phyloP scores from a whole-genome alignment of 2,797 vertebrate species.

The Myripristis murdjan region DNA sequence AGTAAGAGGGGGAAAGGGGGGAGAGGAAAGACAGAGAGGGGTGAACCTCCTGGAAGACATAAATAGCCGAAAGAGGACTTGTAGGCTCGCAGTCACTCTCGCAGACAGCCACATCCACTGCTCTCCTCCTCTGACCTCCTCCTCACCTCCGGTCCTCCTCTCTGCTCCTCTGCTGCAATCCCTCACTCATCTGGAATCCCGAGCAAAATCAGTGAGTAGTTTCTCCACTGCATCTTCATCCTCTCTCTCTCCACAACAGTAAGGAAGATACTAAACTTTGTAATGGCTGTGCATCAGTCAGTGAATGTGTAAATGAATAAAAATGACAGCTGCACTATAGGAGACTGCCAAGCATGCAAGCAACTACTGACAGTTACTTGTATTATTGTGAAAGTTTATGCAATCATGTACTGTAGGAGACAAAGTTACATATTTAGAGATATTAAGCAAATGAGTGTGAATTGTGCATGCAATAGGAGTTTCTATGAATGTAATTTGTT shows the following conservation, averaged over 20 bases:
- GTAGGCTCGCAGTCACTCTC: conserved; percentile 86
- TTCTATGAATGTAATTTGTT: neutral
- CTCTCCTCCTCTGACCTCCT: conserved; percentile 77
- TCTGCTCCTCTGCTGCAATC: conserved; percentile 73
- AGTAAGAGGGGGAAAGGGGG: conserved; percentile 48
- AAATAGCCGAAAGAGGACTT: conserved; percentile 89
- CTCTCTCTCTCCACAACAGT: conserved; percentile 5
- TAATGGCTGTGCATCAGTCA: neutral
- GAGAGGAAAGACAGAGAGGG: conserved; percentile 68
- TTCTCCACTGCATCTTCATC: conserved; percentile 35
- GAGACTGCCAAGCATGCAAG: conserved; percentile 10
- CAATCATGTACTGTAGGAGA: neutral
- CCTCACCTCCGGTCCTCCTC: conserved; percentile 72
- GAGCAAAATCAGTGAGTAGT: conserved; percentile 86
- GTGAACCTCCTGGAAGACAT: conserved; percentile 86
- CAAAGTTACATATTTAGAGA: neutral
- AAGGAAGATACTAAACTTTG: neutral
- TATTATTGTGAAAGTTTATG: neutral
- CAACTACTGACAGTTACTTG: neutral
- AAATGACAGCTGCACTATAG: conserved; percentile 6
- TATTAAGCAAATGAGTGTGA: neutral
- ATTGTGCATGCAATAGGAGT: neutral
- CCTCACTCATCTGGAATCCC: conserved; percentile 72
- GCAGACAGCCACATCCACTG: conserved; percentile 87
- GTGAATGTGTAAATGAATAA: neutral